These are phyloP conservation scores for Colletes collaris DNA, from an alignment of 2,888 invertebrate genomes.

Conservation along the genomic window DNA sequence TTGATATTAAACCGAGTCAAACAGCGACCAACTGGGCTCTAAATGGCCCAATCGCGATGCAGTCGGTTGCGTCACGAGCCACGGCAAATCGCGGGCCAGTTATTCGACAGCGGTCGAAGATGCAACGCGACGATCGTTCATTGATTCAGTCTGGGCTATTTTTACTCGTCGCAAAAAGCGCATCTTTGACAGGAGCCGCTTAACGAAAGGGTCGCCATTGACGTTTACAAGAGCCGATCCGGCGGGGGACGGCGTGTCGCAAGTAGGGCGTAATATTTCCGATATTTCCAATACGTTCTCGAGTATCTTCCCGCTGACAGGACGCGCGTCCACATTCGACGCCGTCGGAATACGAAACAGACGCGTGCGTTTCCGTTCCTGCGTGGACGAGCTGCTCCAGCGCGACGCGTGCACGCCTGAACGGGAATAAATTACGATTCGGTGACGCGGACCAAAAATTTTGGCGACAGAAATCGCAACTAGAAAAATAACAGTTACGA, in stretches of 20 bases:
- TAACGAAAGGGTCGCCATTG: slow-evolving; percentile 49
- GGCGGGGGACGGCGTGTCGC: slow-evolving; percentile 48
- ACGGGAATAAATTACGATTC: too few species aligned
- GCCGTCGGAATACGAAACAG: slow-evolving; percentile 3
- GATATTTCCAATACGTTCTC: slow-evolving; percentile 69
- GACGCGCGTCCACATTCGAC: not conserved
- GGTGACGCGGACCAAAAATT: too few species aligned
- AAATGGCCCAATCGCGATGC: too few species aligned
- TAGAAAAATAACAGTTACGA: too few species aligned
- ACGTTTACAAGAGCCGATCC: slow-evolving; percentile 46
- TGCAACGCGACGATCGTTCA: slow-evolving; percentile 16
- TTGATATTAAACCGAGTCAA: too few species aligned
- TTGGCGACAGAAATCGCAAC: too few species aligned
- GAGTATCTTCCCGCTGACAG: slow-evolving; percentile 56
- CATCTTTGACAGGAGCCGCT: slow-evolving; percentile 34
- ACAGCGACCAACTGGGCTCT: too few species aligned
- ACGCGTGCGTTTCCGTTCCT: not conserved
- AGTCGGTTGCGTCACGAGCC: slow-evolving; percentile 7
- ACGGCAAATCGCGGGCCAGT: not conserved
- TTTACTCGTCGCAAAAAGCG: slow-evolving; percentile 35
- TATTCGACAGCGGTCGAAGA: slow-evolving; percentile 4
- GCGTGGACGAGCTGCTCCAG: too few species aligned
- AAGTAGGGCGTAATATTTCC: slow-evolving; percentile 78
- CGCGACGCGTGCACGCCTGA: too few species aligned
- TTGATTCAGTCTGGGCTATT: slow-evolving; percentile 36